These are phyloP conservation scores for Ophonus ardosiacus DNA, from an alignment of 2,888 invertebrate species.

Conservation along the genomic window DNA sequence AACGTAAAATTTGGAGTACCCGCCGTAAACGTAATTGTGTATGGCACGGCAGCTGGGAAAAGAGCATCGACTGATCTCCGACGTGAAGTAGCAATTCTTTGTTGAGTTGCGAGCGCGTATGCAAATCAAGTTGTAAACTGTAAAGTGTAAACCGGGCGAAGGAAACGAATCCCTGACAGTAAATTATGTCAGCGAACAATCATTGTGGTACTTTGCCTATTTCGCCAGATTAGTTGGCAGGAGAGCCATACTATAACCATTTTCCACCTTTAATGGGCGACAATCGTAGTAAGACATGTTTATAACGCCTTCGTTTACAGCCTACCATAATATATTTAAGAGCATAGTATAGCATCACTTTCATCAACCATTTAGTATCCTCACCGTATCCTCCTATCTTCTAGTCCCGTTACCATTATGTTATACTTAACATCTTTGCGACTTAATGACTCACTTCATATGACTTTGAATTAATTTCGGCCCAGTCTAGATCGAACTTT, in stretches of 20 bases:
- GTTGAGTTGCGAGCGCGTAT: slow-evolving; percentile 61
- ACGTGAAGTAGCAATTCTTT: slow-evolving; percentile 1
- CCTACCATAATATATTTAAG: slow-evolving; percentile 62
- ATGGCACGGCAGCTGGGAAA: slow-evolving; percentile 35
- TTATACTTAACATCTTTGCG: background rate
- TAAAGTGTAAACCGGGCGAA: slow-evolving; percentile 70
- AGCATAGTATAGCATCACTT: slow-evolving; percentile 59
- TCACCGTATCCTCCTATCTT: background rate
- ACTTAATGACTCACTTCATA: background rate
- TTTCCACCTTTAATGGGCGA: slow-evolving; percentile 60
- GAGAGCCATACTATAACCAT: slow-evolving; percentile 66
- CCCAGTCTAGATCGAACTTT: background rate
- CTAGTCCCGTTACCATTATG: slow-evolving; percentile 13
- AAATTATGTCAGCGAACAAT: slow-evolving; percentile 76
- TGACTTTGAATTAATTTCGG: background rate
- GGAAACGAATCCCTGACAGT: slow-evolving; percentile 73
- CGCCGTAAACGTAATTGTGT: slow-evolving; percentile 40
- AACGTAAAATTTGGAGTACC: slow-evolving; percentile 32
- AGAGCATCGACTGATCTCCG: slow-evolving; percentile 28
- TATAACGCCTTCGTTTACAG: slow-evolving; percentile 61
- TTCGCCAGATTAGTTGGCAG: slow-evolving; percentile 68
- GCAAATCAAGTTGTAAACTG: slow-evolving; percentile 71
- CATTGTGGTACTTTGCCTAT: slow-evolving; percentile 74
- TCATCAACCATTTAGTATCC: slow-evolving; percentile 51
- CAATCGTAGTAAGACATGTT: slow-evolving; percentile 62